Evolutionary conservation across 1,140 invertebrate species (phyloP).

Genomic region (Phymastichus coffea): DNA sequence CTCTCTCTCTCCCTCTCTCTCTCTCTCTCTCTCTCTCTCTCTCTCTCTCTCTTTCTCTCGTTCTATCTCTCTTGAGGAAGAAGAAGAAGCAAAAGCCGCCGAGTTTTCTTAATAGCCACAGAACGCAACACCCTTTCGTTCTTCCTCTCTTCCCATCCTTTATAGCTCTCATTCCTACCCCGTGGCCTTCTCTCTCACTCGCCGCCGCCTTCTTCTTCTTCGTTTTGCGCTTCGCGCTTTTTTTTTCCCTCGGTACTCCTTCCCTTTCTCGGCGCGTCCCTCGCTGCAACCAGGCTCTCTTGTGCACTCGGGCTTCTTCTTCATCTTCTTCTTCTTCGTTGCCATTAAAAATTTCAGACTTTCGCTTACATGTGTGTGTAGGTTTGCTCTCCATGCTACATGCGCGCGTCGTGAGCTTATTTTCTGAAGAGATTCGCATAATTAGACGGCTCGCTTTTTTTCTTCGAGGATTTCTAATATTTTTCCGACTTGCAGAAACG

Average conservation of each 20-base stretch:
- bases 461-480: no score
- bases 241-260: conserved; percentile 4
- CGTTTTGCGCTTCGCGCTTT: conserved; percentile 1
- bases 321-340: conserved; percentile 13
- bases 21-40: not conserved
- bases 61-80: conserved; percentile 19
- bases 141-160: conserved; percentile 12
- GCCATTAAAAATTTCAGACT: no score
- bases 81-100: not conserved
- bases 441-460: no score
- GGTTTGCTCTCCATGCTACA: no score
- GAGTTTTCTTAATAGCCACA: not conserved
- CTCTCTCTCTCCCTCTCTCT: conserved; percentile 1
- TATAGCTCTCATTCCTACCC: conserved; percentile 27
- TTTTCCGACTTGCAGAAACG: no score
- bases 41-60: conserved; percentile 14
- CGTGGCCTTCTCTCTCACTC: conserved; percentile 17
- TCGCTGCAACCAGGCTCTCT: not conserved
- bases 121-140: conserved; percentile 9
- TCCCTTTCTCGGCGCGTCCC: conserved; percentile 8
- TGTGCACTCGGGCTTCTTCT: not conserved
- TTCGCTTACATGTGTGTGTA: no score
- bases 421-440: no score
- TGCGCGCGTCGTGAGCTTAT: no score
- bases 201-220: conserved; percentile 14